Evolutionary conservation across 2,888 invertebrate species (phyloP), one percentile per base, ranked within the genome.

Genomic region (Saturnia pavonia): DNA sequence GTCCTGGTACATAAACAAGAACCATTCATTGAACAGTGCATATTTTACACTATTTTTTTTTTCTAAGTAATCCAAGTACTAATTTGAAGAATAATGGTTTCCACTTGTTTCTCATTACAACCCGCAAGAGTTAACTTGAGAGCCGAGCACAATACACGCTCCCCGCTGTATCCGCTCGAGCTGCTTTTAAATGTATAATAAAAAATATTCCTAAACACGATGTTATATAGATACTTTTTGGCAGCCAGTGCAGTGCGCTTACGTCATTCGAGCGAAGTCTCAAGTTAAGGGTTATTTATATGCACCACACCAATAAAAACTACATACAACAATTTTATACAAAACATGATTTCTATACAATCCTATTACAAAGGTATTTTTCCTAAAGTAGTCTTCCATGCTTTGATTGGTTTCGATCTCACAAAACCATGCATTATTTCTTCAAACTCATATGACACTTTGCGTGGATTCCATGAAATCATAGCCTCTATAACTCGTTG

Each of bases 311-410:
- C 27, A 60, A 8, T 22, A 16, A 8, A 60, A 60, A 19, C 27
- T 60, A 27, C 60, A 60, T n/a, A 27, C 14, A 27, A 27, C 19
- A 34, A 6, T n/a, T 19, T 34, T 19, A 40, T 22, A 63, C 22
- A 51, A 63, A 63, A 63, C 6, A 34, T 7, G n/a, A n/a, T 51
- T n/a, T 22, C 25, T 11, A 40, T 65, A 40, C 65, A 99, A 94
- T 98, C 98, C 11, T 97, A 97, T 92, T 68, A 68, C 19, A 63
- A 45, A 51, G 69, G 48, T 60, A 80, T 73, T 75, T 78, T 82
- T 0, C 82, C 73, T 71, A 91, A 76, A 69, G 83, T 76, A 34
- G 72, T 74, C 75, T 83, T 86, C 94, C 94, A 94, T 25, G 75
- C 73, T 69, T 79, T 82, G 1, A 87, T 43, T 57, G 89, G 79